Evolutionary conservation across 2,797 vertebrate genomes (phyloP).

Genomic region (Coregonus ussuriensis): DNA sequence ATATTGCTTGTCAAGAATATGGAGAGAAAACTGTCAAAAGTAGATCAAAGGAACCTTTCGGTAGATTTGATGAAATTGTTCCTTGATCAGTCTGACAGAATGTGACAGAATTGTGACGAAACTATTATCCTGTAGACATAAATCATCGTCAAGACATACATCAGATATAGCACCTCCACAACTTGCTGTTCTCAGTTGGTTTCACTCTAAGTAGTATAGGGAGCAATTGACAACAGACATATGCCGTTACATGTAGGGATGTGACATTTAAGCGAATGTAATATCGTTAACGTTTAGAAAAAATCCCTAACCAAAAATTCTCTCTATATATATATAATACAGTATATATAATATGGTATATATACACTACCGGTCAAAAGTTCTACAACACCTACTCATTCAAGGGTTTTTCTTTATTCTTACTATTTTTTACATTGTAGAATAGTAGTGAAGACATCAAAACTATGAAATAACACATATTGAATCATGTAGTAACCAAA

Average conservation of each 20-base stretch:
- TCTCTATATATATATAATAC: too few species aligned
- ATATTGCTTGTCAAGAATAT: conserved; percentile 64
- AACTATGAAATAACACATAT: too few species aligned
- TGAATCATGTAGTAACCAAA: too few species aligned
- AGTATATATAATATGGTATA: too few species aligned
- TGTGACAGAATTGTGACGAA: conserved; percentile 59
- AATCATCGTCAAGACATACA: conserved; percentile 52
- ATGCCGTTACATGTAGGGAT: not conserved
- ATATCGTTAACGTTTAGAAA: too few species aligned
- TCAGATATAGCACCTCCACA: conserved; percentile 41
- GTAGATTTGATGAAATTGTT: conserved; percentile 61
- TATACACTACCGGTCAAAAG: too few species aligned
- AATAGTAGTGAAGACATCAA: too few species aligned
- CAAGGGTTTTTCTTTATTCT: too few species aligned
- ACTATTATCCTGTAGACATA: conserved; percentile 48
- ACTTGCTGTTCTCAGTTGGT: conserved; percentile 15
- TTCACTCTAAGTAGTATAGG: not conserved
- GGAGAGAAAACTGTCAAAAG: conserved; percentile 67
- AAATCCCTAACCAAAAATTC: too few species aligned
- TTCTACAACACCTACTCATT: too few species aligned
- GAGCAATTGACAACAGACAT: not conserved
- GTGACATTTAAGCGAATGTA: too few species aligned
- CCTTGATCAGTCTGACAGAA: conserved; percentile 60
- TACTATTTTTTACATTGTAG: too few species aligned
- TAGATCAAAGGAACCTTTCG: conserved; percentile 55